Base-by-base conservation (phyloP, 1,140 invertebrate genomes). In the Gonioctena quinquepunctata region DNA sequence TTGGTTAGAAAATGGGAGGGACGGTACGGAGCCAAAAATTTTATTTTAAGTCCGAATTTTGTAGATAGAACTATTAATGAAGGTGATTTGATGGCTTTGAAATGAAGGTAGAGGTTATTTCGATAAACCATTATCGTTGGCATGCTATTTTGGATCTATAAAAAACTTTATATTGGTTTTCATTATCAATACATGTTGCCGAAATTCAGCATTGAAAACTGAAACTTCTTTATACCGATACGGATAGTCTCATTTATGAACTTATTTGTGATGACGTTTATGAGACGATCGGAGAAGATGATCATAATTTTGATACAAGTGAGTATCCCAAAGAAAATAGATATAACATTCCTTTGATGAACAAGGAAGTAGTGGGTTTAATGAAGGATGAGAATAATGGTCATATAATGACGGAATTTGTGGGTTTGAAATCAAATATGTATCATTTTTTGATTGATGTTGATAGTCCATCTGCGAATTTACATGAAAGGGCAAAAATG, bases 301-400 rank as follows among this genome's bases (percentile, higher is more conserved):
- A 19, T n/a, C 18, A 63, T 13, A 18, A 70, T 23, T 79, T 82
- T 69, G 80, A 82, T 75, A 82, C 78, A n/a, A 69, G 63, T 28
- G 66, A 75, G 22, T 69, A 72, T 72, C 75, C 72, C 73, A 1
- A 48, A 54, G 66, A 76, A 66, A 76, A 80, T 74, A 50, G 42
- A 50, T 79, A 73, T 69, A 64, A 66, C 25, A 79, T 80, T 25
- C 76, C 77, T 48, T 42, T 42, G 54, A 69, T 71, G 57, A 85
- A 86, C 75, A 85, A 85, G 76, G 86, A 87, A 70, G 81, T 84
- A 3, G 16, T 84, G 4, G 84, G 85, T 19, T 81, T 85, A 75
- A 83, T 87, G 72, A 87, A 86, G 79, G 84, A 79, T 76, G 76
- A 79, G 68, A 60, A 57, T 52, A 71, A 72, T 48, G 75, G 73